These are phyloP conservation scores for Chrysotoxum bicinctum DNA, from an alignment of 2,888 invertebrate genomes.

Conservation along the genomic window DNA sequence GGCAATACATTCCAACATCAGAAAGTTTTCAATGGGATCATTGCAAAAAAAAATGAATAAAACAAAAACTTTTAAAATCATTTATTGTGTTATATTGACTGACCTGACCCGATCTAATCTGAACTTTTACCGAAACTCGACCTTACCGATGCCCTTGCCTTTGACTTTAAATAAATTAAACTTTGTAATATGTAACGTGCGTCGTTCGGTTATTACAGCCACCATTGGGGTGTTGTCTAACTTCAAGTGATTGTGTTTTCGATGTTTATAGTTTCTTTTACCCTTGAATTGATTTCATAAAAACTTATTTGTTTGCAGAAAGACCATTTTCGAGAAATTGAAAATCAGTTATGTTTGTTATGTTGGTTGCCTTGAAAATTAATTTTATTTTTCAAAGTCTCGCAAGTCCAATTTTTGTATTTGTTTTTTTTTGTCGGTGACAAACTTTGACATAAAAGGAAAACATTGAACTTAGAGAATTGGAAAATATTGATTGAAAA, in stretches of 20 bases:
- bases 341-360: background rate
- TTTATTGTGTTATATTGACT: background rate
- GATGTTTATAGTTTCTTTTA: constrained; percentile 6
- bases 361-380: constrained; percentile 13
- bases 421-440: background rate
- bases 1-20: background rate
- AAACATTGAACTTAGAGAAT: background rate
- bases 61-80: background rate
- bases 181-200: background rate
- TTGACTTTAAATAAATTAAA: constrained; percentile 1
- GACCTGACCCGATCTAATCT: background rate
- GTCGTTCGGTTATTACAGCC: background rate
- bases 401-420: background rate
- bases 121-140: background rate
- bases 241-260: background rate
- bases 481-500: background rate
- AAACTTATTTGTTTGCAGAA: background rate
- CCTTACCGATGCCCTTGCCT: background rate
- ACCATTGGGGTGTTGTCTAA: background rate
- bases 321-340: background rate
- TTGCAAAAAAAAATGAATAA: background rate
- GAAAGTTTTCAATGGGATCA: background rate
- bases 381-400: background rate
- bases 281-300: constrained; percentile 21
- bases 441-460: background rate